Percentiles rank a stretch among this genome's conserved stretches.
These are phyloP conservation scores for Ailurus styani DNA, from an alignment of 2,113 vertebrate species.

Conservation along the genomic window DNA sequence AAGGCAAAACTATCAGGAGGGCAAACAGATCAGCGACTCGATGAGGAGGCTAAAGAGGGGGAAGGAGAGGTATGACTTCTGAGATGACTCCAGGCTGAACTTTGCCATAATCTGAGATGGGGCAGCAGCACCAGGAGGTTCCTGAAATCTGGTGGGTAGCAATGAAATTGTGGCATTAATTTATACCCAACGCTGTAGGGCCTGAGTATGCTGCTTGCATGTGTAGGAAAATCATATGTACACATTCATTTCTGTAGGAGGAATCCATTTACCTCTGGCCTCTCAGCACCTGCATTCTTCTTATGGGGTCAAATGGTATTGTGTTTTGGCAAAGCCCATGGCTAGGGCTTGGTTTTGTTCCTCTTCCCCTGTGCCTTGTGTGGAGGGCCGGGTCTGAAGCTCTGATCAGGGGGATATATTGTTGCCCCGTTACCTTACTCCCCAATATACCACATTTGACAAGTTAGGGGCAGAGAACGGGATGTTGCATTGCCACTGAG, in stretches of 20 bases:
- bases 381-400: neutral
- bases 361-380: neutral
- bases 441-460: too few species aligned
- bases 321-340: neutral
- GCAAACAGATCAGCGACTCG: neutral
- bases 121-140: neutral
- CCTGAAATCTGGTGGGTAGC: neutral
- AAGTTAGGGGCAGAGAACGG: neutral
- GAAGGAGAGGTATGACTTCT: neutral
- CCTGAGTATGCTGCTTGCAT: accelerated
- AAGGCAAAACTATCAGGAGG: neutral
- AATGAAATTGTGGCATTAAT: neutral
- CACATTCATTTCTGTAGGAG: neutral
- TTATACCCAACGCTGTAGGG: neutral
- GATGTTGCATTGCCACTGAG: neutral
- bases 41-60: neutral
- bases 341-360: neutral
- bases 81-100: too few species aligned
- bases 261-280: neutral
- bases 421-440: neutral
- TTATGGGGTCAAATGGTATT: neutral
- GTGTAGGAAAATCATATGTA: neutral
- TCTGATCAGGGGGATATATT: too few species aligned
- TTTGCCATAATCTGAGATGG: neutral
- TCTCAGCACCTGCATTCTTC: neutral